Conservation (phyloP, 2,888 invertebrate species). For the Cremastinae sp. region DNA sequence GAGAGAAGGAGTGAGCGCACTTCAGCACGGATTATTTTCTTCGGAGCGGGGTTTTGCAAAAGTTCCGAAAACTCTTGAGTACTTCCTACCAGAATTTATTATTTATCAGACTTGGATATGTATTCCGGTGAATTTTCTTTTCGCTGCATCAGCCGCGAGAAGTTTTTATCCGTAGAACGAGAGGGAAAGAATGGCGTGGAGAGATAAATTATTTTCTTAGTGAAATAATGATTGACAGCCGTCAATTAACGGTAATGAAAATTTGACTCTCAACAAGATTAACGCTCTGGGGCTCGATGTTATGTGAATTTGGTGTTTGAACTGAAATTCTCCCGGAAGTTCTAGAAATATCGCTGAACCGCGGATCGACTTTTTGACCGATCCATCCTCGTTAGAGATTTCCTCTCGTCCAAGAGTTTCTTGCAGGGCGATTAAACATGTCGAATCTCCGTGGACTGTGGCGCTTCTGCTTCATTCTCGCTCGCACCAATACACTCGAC, state of each 20-base stretch:
- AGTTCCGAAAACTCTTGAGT: slow-evolving; percentile 39
- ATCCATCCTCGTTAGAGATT: slow-evolving; percentile 47
- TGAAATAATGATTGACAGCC: not conserved
- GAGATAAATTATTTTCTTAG: not conserved
- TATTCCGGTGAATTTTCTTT: slow-evolving; percentile 22
- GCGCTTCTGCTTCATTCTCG: slow-evolving; percentile 44
- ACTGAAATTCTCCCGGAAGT: slow-evolving; percentile 25
- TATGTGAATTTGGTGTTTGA: no score
- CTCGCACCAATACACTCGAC: slow-evolving; percentile 28
- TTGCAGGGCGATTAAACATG: slow-evolving; percentile 51
- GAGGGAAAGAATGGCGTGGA: not conserved
- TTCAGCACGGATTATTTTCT: slow-evolving; percentile 40
- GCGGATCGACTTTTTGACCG: slow-evolving; percentile 32
- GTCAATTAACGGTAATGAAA: not conserved
- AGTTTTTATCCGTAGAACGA: not conserved
- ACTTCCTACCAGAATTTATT: slow-evolving; percentile 43
- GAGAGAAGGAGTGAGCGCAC: slow-evolving; percentile 3
- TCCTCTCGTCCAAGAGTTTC: slow-evolving; percentile 41
- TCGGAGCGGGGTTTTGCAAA: slow-evolving; percentile 32
- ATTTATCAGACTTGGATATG: slow-evolving; percentile 36
- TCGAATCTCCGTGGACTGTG: slow-evolving; percentile 42
- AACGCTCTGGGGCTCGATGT: no score
- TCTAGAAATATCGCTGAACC: slow-evolving; percentile 24
- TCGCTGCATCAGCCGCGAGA: slow-evolving; percentile 18
- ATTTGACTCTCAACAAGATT: not conserved